A percentile compares a stretch with the other conserved stretches of the same genome.
Evolutionary conservation across 2,797 vertebrate genomes (phyloP).

Genomic region (Odontamblyopus lacepedii): DNA sequence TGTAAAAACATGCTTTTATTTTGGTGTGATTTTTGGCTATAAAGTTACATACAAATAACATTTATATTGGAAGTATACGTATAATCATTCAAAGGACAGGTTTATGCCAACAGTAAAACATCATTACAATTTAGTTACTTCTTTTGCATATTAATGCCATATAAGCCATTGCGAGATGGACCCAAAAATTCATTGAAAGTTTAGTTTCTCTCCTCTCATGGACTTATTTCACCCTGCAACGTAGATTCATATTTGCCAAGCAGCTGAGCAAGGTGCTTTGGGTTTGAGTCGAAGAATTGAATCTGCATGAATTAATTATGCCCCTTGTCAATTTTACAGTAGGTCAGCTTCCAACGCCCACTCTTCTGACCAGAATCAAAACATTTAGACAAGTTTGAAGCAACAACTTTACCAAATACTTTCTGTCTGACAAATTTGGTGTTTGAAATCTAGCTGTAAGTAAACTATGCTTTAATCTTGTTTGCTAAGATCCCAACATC

Average conservation of each 20-base stretch:
- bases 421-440: not conserved
- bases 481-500: not conserved
- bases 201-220: not conserved
- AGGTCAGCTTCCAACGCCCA: not conserved
- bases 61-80: no score
- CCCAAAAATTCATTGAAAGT: not conserved
- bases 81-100: no score
- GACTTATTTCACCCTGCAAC: not conserved
- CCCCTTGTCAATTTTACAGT: constrained; percentile 5
- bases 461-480: not conserved
- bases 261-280: not conserved
- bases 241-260: not conserved
- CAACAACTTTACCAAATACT: not conserved
- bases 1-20: no score
- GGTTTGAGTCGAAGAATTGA: not conserved
- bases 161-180: not conserved
- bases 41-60: no score
- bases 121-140: no score
- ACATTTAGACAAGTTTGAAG: not conserved
- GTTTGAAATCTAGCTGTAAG: not conserved
- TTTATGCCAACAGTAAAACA: no score
- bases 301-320: not conserved
- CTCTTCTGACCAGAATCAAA: not conserved
- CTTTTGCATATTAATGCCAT: not conserved
- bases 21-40: no score